Conservation (phyloP, 1,140 invertebrate species). For the Meloidogyne hapla region DNA sequence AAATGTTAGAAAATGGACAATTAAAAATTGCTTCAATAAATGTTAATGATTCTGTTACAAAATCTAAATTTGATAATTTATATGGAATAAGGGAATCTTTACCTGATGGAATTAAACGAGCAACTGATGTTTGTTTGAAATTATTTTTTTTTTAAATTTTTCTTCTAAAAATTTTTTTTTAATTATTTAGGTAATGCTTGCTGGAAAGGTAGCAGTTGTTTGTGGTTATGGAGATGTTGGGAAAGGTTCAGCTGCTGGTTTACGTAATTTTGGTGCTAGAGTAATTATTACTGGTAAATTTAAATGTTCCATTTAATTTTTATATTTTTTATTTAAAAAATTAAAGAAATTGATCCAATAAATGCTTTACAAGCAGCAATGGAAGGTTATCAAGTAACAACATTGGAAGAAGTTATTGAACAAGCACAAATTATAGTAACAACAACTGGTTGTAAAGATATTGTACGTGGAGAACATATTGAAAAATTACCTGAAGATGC, state of each 20-base stretch:
- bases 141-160: neutral
- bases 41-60: conserved; percentile 63
- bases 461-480: conserved; percentile 85
- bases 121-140: conserved; percentile 78
- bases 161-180: neutral
- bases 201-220: conserved; percentile 94
- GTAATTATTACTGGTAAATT: conserved; percentile 79
- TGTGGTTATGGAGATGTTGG: conserved; percentile 99
- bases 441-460: conserved; percentile 92
- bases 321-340: neutral
- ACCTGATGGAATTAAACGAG: conserved; percentile 96
- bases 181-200: conserved; percentile 69
- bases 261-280: conserved; percentile 87
- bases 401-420: conserved; percentile 84
- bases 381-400: conserved; percentile 90
- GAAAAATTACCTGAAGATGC: conserved; percentile 89
- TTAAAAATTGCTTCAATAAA: conserved; percentile 71
- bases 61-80: conserved; percentile 99
- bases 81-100: conserved; percentile 97
- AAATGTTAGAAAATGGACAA: conserved; percentile 83
- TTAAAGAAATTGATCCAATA: conserved; percentile 91
- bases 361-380: conserved; percentile 96
- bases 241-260: conserved; percentile 93
- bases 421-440: conserved; percentile 95
- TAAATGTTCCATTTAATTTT: neutral